Evolutionary conservation across 1,140 invertebrate species (phyloP), one percentile per base, ranked within the genome.

Genomic region (Paramacrobiotus metropolitanus): DNA sequence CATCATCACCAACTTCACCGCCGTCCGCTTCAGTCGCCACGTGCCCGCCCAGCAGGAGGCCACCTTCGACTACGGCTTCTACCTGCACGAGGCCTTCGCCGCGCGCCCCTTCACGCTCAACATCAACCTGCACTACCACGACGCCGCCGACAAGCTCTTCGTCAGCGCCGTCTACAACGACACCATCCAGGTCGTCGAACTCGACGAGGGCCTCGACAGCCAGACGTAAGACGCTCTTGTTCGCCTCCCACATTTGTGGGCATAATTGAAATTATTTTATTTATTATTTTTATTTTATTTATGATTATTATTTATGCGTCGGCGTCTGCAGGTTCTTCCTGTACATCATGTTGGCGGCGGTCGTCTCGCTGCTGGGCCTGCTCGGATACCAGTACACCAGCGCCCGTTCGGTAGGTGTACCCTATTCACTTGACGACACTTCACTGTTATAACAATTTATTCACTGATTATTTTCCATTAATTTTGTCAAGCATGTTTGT

Each of bases 151-250:
- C 85, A 75, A 70, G 75, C 75, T 60, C 2, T 34, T 55, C 24
- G 31, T 40, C 21, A 59, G 92, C 75, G 86, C 92, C 64, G 88
- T 98, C 0, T 99, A 90, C 78, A 99, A 99, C 74, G 88, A 96
- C 75, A 98, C 94, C n/a, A 80, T 99, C 2, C 87, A 87, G 72
- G 87, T 98, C 65, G 80, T 92, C 31, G 94, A 98, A 76, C 77
- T 95, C 45, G 92, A 95, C 66, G 91, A 95, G 74, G 91, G 91
- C 63, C 77, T 98, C 20, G 92, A 97, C 75, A 89, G 90, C 44
- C 94, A 99, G 80, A 97, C 92, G 29, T 87, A 68, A n/a, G n/a
- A n/a, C n/a, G n/a, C n/a, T n/a, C n/a, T n/a, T 68, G 73, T 67
- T 40, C 24, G n/a, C 44, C 4, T 59, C n/a, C n/a, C n/a, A n/a